Evolutionary conservation across 2,888 invertebrate species (phyloP), one percentile per base, ranked within the genome.

Genomic region (Lithosia quadra): DNA sequence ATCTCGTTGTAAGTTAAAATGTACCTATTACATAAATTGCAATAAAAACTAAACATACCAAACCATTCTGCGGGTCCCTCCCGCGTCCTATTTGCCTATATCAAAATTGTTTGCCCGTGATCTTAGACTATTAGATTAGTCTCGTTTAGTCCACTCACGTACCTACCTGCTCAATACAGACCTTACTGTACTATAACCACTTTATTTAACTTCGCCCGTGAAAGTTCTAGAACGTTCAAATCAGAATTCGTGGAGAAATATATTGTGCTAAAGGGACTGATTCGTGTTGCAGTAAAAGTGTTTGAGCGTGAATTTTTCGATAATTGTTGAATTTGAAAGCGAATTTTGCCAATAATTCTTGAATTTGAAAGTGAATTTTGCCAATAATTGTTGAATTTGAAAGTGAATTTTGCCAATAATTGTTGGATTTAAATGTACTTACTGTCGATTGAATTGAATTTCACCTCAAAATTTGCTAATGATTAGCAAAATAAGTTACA

Each of bases 41-140:
- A 22, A 55, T 2, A 56, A 56, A 22, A 56, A 28, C 10, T n/a
- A 69, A 67, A 69, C 33, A 77, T 22, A 22, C 43, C 43, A 81
- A 76, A 83, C 68, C 74, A 77, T 78, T 36, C 74, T 84, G 84
- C 65, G 57, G 80, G 70, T 83, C 88, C 86, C 85, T 71, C 24
- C 68, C 76, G 86, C 65, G 76, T 43, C 75, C 90, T 86, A 91
- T 90, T 92, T 91, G 90, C 91, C 88, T 90, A 90, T 86, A 90
- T 90, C 80, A 84, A 90, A 91, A 88, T 84, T 78, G 78, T 82
- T 79, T 87, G 91, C 86, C 93, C 92, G 90, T 91, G 93, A 93
- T 93, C 91, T 91, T 90, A 88, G 78, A 79, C 77, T 81, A 84
- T 78, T 81, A 83, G 79, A 84, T 78, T 76, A 82, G 82, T 82